Evolutionary conservation across 2,888 invertebrate genomes (phyloP).

Genomic region (Calliphora vomitoria): DNA sequence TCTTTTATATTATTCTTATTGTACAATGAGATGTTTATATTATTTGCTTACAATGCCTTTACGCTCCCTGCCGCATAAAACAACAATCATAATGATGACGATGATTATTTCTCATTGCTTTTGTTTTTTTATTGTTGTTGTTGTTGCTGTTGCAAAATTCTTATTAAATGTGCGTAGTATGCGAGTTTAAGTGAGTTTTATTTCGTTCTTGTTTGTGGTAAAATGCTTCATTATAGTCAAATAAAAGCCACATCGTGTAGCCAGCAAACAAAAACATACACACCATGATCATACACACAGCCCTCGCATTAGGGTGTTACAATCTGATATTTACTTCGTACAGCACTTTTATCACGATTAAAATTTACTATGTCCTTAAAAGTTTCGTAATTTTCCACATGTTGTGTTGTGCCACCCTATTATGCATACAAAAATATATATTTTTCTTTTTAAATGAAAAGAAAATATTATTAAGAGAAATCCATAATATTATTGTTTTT

Average conservation of each 20-base stretch:
- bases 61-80: background rate
- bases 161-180: conserved; percentile 32
- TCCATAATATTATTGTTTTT: conserved; percentile 30
- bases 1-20: conserved; percentile 14
- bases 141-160: conserved; percentile 11
- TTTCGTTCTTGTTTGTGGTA: conserved; percentile 7
- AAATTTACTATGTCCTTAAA: too few species aligned
- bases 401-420: background rate
- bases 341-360: too few species aligned
- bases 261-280: background rate
- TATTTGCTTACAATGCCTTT: conserved; percentile 51
- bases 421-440: background rate
- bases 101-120: background rate
- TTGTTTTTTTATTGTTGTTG: conserved; percentile 2
- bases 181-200: conserved; percentile 26
- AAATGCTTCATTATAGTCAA: conserved; percentile 51
- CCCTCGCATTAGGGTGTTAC: background rate
- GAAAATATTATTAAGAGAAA: conserved; percentile 45
- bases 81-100: conserved; percentile 21
- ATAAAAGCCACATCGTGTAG: conserved; percentile 18
- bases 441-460: conserved; percentile 49
- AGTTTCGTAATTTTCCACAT: too few species aligned
- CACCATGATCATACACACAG: background rate
- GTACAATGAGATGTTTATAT: conserved; percentile 34
- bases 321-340: background rate